Conservation (phyloP, 2,888 invertebrate genomes). For the Notodonta dromedarius region DNA sequence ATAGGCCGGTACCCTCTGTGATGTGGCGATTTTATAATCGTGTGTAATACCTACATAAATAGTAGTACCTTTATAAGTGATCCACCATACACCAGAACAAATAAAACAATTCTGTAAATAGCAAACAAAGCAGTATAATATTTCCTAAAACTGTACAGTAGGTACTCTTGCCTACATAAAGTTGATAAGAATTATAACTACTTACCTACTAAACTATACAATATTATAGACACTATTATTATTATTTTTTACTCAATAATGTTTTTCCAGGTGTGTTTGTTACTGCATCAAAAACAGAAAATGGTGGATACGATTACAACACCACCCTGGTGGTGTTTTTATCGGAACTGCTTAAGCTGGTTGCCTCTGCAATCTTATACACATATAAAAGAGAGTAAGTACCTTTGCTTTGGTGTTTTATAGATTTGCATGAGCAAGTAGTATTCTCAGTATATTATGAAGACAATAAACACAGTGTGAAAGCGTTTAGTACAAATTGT, state of each 20-base stretch:
- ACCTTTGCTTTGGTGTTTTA: slow-evolving; percentile 1
- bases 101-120: too few species aligned
- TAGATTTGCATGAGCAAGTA: background rate
- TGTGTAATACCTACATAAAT: too few species aligned
- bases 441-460: too few species aligned
- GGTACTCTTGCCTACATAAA: background rate
- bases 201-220: background rate
- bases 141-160: background rate
- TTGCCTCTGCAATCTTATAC: slow-evolving; percentile 89
- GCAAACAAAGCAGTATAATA: too few species aligned
- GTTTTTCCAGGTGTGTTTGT: slow-evolving; percentile 92
- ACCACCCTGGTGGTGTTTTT: slow-evolving; percentile 94
- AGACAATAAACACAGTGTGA: too few species aligned
- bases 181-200: slow-evolving; percentile 17
- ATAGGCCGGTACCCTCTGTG: too few species aligned
- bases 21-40: too few species aligned
- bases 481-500: too few species aligned
- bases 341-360: slow-evolving; percentile 93
- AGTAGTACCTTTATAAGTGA: too few species aligned
- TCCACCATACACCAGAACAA: too few species aligned
- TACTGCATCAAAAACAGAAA: slow-evolving; percentile 93
- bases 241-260: background rate
- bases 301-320: slow-evolving; percentile 93
- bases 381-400: slow-evolving; percentile 82
- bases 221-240: background rate